A percentile compares a stretch with the other conserved stretches of the same genome.
These are phyloP conservation scores for Calonectris borealis DNA, from an alignment of 2,113 vertebrate genomes.

Conservation along the genomic window DNA sequence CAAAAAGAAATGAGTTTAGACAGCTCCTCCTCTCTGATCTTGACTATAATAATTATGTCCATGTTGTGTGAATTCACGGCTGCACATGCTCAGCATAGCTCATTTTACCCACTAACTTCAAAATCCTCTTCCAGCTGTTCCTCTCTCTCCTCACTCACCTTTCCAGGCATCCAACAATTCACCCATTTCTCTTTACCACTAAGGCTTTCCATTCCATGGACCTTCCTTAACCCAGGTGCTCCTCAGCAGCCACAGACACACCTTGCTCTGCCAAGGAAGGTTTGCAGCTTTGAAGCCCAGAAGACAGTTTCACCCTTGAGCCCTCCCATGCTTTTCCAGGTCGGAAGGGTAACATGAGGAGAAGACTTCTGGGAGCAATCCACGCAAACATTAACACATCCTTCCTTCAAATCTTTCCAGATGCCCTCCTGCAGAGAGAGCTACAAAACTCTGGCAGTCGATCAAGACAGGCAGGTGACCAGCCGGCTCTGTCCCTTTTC, in stretches of 20 bases:
- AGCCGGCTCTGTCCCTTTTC: background rate
- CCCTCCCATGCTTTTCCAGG: background rate
- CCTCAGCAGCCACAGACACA: background rate
- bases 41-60: background rate
- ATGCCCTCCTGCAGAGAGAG: background rate
- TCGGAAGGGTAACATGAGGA: background rate
- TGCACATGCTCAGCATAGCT: background rate
- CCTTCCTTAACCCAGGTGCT: background rate
- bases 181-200: background rate
- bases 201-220: background rate
- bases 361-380: background rate
- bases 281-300: background rate
- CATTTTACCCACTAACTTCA: background rate
- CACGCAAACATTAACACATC: background rate
- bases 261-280: background rate
- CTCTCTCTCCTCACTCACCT: background rate
- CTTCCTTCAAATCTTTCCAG: background rate
- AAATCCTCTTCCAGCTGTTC: background rate
- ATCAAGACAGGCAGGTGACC: background rate
- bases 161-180: background rate
- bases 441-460: background rate
- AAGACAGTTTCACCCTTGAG: background rate
- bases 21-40: constrained; percentile 37
- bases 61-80: background rate
- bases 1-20: constrained; percentile 21